Evolutionary conservation across 1,140 invertebrate species (phyloP).

Genomic region (Macrobrachium rosenbergii): DNA sequence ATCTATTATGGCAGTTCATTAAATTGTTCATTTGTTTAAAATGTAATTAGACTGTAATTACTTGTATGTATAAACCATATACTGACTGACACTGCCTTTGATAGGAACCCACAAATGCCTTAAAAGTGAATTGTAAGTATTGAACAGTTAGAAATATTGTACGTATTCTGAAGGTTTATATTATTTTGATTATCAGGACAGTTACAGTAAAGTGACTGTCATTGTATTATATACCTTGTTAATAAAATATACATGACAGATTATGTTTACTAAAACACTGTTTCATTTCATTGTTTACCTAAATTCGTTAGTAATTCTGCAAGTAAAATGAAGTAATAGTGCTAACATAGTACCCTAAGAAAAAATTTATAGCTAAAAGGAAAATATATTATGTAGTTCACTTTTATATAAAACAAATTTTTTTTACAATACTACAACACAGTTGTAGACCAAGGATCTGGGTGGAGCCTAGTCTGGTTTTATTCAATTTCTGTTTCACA

Average conservation of each 20-base stretch:
- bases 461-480: no score
- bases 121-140: conserved; percentile 59
- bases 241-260: conserved; percentile 58
- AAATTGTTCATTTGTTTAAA: conserved; percentile 16
- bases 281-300: not conserved
- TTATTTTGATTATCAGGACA: conserved; percentile 58
- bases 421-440: no score
- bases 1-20: no score
- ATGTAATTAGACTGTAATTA: conserved; percentile 51
- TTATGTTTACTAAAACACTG: conserved; percentile 5
- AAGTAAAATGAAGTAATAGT: not conserved
- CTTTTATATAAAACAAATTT: no score
- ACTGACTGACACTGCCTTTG: conserved; percentile 57
- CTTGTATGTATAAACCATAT: conserved; percentile 34
- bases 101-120: conserved; percentile 60
- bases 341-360: no score
- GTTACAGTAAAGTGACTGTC: conserved; percentile 40
- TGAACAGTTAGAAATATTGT: conserved; percentile 61
- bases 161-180: conserved; percentile 61
- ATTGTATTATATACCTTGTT: conserved; percentile 63
- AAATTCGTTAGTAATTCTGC: not conserved
- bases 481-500: no score
- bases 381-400: no score
- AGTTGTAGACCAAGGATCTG: no score
- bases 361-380: no score